Evolutionary conservation across 2,888 invertebrate species (phyloP).

Genomic region (Abscondita cerata): DNA sequence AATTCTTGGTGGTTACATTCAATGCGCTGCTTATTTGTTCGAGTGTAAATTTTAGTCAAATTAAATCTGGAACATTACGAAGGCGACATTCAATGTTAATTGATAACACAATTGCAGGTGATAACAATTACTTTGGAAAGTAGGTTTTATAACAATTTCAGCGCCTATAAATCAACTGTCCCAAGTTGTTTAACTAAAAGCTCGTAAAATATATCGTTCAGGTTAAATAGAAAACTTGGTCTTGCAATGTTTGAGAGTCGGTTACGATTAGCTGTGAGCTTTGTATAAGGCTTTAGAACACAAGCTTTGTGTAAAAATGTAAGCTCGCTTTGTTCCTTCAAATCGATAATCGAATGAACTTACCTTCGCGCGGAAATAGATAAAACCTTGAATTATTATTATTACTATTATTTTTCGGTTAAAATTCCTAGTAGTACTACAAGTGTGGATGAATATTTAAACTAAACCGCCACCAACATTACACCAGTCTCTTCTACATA

Average conservation of each 20-base stretch:
- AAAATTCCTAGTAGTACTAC: conserved; percentile 22
- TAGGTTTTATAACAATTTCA: conserved; percentile 34
- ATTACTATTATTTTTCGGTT: conserved; percentile 11
- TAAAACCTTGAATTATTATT: conserved; percentile 6
- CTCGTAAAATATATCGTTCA: conserved; percentile 50
- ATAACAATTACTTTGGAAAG: neutral
- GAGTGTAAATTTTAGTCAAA: neutral
- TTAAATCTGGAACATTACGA: neutral
- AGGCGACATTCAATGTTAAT: too few relatives aligned
- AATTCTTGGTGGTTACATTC: conserved; percentile 6
- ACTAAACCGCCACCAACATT: conserved; percentile 40
- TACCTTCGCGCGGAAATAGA: conserved; percentile 21
- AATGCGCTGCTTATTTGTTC: neutral
- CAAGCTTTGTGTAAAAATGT: conserved; percentile 35
- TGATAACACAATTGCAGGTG: neutral
- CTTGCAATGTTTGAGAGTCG: conserved; percentile 35
- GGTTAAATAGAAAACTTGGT: conserved; percentile 46
- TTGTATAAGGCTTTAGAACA: conserved; percentile 34
- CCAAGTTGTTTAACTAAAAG: conserved; percentile 51
- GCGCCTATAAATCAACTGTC: conserved; percentile 47
- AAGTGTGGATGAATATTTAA: conserved; percentile 37
- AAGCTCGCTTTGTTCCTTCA: conserved; percentile 26
- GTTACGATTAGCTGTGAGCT: conserved; percentile 39
- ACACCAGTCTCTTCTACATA: conserved; percentile 37
- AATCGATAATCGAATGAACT: conserved; percentile 33